These are phyloP conservation scores for Candidula unifasciata DNA, from an alignment of 2,888 invertebrate genomes.

Conservation along the genomic window DNA sequence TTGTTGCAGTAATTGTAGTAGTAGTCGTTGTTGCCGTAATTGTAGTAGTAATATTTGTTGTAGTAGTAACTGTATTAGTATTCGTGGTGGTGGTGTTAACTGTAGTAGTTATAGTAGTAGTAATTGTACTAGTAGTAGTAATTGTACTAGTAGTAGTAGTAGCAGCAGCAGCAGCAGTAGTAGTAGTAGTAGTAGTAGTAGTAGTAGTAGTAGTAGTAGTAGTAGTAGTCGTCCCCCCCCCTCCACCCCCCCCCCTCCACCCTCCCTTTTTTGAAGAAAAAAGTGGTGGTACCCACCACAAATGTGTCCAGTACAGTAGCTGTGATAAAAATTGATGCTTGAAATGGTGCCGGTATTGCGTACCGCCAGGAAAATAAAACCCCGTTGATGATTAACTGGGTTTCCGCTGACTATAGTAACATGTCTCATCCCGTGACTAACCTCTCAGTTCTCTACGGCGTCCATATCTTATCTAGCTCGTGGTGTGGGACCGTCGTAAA, in stretches of 20 bases:
- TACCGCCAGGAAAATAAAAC: too few relatives aligned
- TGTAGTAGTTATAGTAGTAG: not conserved
- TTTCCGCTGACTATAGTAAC: not conserved
- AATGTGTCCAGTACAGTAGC: too few relatives aligned
- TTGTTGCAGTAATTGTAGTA: not conserved
- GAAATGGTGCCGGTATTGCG: too few relatives aligned
- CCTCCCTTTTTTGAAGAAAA: too few relatives aligned
- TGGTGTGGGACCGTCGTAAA: too few relatives aligned
- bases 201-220: slow-evolving; percentile 13
- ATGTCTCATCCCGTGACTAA: slow-evolving; percentile 1
- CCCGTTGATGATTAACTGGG: not conserved
- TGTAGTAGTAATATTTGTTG: not conserved
- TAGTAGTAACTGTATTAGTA: not conserved
- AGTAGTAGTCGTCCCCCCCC: slow-evolving; percentile 9
- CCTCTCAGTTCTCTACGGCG: not conserved
- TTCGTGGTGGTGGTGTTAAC: not conserved
- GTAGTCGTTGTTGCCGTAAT: not conserved
- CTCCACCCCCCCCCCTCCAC: too few relatives aligned
- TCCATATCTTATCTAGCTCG: too few relatives aligned
- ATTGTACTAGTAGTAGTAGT: not conserved
- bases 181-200: slow-evolving; percentile 9
- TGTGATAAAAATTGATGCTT: too few relatives aligned
- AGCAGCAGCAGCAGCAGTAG: not conserved
- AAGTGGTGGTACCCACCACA: too few relatives aligned
- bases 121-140: not conserved